These are phyloP conservation scores for Nematostella vectensis DNA, from an alignment of 92 coral and sea anemone species.

Conservation along the genomic window DNA sequence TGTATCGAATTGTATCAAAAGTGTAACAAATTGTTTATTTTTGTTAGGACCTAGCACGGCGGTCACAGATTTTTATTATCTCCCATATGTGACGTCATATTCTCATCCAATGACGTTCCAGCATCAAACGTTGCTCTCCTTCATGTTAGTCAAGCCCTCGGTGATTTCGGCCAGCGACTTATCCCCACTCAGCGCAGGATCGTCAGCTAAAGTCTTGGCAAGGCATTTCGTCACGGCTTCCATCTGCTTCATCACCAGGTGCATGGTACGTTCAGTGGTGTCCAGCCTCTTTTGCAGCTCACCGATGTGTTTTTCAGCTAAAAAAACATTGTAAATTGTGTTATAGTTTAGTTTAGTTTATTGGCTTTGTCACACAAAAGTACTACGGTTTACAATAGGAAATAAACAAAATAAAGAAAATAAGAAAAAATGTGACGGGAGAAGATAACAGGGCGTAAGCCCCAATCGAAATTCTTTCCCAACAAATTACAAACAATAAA, in stretches of 20 bases:
- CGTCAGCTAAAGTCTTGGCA: constrained; percentile 89
- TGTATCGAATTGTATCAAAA: too few relatives aligned
- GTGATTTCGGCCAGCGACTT: constrained; percentile 82
- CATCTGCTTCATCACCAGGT: constrained; percentile 98
- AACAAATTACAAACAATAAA: too few relatives aligned
- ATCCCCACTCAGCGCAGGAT: constrained; percentile 86
- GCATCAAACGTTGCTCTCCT: constrained; percentile 86
- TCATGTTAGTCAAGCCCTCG: constrained; percentile 81
- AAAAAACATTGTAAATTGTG: constrained; percentile 1
- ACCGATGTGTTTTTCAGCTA: constrained; percentile 84
- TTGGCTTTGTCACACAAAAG: too few relatives aligned
- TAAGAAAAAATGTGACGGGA: too few relatives aligned
- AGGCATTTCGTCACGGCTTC: constrained; percentile 99
- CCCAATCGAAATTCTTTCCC: too few relatives aligned
- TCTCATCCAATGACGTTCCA: not conserved
- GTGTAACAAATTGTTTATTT: too few relatives aligned
- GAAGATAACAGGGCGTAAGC: too few relatives aligned
- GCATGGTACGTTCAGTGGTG: constrained; percentile 99
- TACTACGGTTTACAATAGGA: too few relatives aligned
- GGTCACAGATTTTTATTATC: too few relatives aligned
- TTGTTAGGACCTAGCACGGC: too few relatives aligned
- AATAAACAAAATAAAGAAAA: too few relatives aligned
- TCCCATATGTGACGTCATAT: not conserved
- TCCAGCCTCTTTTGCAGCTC: constrained; percentile 95
- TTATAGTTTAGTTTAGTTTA: too few relatives aligned